A percentile compares a stretch with the other conserved stretches of the same genome.
phyloP scores from a whole-genome alignment of 2,113 vertebrate genomes.

The Myrmecophaga tridactyla region DNA sequence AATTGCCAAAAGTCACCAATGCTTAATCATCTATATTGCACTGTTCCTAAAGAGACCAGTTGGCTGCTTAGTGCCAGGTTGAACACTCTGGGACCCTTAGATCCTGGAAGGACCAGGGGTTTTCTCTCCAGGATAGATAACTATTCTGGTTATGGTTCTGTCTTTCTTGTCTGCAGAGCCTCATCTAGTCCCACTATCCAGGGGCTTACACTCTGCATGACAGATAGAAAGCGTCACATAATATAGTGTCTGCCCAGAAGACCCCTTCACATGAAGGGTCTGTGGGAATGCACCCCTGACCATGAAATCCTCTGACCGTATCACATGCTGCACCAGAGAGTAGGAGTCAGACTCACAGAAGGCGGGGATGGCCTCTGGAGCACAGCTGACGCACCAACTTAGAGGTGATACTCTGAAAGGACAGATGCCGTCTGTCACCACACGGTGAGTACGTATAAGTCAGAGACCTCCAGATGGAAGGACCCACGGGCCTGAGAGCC shows the following conservation, averaged over 20 bases:
- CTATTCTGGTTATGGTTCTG: too few species aligned
- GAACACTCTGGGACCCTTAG: too few species aligned
- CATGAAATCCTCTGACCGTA: neutral
- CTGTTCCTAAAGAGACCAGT: too few species aligned
- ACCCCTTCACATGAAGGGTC: neutral
- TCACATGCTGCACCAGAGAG: neutral
- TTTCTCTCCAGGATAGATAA: too few species aligned
- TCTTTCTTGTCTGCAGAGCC: too few species aligned
- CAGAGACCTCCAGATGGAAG: neutral
- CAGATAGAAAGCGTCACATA: too few species aligned
- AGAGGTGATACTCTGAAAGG: neutral
- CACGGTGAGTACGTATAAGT: neutral
- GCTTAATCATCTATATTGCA: too few species aligned
- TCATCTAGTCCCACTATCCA: too few species aligned
- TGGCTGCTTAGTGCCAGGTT: too few species aligned
- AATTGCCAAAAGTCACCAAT: too few species aligned
- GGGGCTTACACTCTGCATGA: too few species aligned
- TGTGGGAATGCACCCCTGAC: neutral
- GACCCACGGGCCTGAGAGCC: neutral
- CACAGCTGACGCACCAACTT: neutral
- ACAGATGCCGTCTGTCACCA: neutral
- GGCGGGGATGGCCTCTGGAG: neutral
- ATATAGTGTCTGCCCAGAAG: neutral
- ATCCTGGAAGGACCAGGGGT: too few species aligned
- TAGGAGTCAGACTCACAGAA: neutral